Conservation (phyloP, 2,888 invertebrate genomes). For the Epsilonema sp. region DNA sequence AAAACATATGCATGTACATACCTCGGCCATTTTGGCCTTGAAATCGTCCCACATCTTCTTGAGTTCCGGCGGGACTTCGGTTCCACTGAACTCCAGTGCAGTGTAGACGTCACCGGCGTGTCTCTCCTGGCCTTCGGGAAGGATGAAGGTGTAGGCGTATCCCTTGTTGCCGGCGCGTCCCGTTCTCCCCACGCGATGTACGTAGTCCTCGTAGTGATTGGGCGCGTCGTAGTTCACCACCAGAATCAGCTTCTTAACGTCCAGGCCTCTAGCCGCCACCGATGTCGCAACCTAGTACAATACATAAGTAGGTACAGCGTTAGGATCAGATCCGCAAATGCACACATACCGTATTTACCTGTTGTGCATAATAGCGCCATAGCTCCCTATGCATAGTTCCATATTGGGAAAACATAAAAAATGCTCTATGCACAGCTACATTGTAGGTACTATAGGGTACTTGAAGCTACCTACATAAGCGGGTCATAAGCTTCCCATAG, state of each 20-base stretch:
- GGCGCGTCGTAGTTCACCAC: conserved; percentile 98
- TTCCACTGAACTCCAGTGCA: conserved; percentile 66
- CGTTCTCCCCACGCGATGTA: conserved; percentile 69
- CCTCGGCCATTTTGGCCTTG: conserved; percentile 67
- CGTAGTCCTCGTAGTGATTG: conserved; percentile 98
- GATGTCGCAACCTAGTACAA: conserved; percentile 69
- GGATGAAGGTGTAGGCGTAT: conserved; percentile 86
- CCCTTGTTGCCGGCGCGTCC: conserved; percentile 73
- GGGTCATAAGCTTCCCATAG: too few relatives aligned
- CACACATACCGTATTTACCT: background rate
- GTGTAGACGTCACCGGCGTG: conserved; percentile 61
- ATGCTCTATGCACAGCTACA: too few relatives aligned
- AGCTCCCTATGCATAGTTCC: too few relatives aligned
- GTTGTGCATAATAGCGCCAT: too few relatives aligned
- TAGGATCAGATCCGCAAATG: background rate
- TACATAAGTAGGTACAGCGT: background rate
- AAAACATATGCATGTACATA: too few relatives aligned
- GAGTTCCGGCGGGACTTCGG: conserved; percentile 54
- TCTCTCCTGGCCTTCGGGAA: conserved; percentile 64
- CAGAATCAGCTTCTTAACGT: conserved; percentile 86
- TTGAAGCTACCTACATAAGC: too few relatives aligned
- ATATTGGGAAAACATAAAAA: too few relatives aligned
- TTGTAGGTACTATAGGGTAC: too few relatives aligned
- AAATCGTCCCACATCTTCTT: conserved; percentile 65
- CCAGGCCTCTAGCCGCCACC: conserved; percentile 91